A percentile compares a stretch with the other conserved stretches of the same genome.
These are phyloP conservation scores for Dexiosoma caninum DNA, from an alignment of 2,888 invertebrate species.

Conservation along the genomic window DNA sequence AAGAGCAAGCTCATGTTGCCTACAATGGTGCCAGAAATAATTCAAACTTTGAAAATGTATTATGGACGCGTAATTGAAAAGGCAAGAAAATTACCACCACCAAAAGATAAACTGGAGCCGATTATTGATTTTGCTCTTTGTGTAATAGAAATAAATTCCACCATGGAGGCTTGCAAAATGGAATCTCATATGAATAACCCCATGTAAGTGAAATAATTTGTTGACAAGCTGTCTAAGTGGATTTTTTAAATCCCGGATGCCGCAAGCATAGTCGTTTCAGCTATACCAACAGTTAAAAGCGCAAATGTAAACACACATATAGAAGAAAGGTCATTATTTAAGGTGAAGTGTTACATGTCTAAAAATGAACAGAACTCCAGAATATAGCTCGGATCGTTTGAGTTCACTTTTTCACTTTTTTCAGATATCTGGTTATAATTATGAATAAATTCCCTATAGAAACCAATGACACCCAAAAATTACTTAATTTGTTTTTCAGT, in stretches of 20 bases:
- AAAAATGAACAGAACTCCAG: no score
- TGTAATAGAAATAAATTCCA: conserved; percentile 20
- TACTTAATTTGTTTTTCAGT: conserved; percentile 68
- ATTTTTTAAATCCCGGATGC: no score
- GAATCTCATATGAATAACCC: conserved; percentile 16
- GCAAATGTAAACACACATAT: no score
- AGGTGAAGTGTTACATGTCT: no score
- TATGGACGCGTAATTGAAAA: conserved; percentile 31
- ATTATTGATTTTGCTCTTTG: conserved; percentile 15
- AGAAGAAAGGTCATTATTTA: no score
- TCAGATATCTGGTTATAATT: conserved; percentile 63
- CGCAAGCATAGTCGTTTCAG: no score
- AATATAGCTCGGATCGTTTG: conserved; percentile 48
- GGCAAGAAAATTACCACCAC: conserved; percentile 2
- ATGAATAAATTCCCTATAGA: neutral
- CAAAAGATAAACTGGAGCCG: conserved; percentile 18
- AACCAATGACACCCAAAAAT: conserved; percentile 65
- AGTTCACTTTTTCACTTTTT: conserved; percentile 36
- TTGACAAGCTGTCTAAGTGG: conserved; percentile 29
- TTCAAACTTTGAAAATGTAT: conserved; percentile 30
- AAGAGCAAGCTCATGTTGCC: neutral
- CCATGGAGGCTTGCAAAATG: conserved; percentile 39
- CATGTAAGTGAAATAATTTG: conserved; percentile 27
- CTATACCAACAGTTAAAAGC: no score
- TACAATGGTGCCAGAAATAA: conserved; percentile 30